Percentiles rank a stretch among this genome's conserved stretches.
Evolutionary conservation across 2,888 invertebrate genomes (phyloP).

Genomic region (Drosophila nr. medialis): DNA sequence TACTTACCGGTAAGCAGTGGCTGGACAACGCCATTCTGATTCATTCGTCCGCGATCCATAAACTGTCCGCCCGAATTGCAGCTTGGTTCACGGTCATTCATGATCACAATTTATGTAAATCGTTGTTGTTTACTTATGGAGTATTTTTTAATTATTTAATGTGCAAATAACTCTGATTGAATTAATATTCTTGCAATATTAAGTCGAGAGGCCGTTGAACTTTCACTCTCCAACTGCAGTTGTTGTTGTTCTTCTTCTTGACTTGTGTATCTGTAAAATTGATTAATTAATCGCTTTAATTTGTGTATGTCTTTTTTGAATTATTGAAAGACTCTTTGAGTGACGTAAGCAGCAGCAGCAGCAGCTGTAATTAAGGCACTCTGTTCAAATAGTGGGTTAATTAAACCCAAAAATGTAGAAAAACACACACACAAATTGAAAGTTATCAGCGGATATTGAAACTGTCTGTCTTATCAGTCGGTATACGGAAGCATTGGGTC

Average conservation of each 20-base stretch:
- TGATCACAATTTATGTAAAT: conserved; percentile 52
- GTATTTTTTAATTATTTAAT: conserved; percentile 6
- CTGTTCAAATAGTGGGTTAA: conserved; percentile 21
- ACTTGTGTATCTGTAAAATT: conserved; percentile 37
- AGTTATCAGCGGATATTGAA: neutral
- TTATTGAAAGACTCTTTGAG: conserved; percentile 11
- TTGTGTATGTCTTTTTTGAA: neutral
- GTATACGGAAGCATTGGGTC: conserved; percentile 24
- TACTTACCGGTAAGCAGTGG: conserved; percentile 94
- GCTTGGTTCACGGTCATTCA: conserved; percentile 83
- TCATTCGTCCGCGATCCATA: conserved; percentile 83
- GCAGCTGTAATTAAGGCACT: neutral
- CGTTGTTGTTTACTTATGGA: conserved; percentile 20
- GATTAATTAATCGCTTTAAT: conserved; percentile 13
- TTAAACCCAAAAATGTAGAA: conserved; percentile 1
- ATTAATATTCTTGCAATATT: conserved; percentile 29
- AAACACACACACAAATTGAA: neutral
- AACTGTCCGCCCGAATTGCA: conserved; percentile 80
- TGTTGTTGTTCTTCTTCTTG: conserved; percentile 1
- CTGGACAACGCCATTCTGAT: conserved; percentile 89
- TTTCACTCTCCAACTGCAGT: neutral
- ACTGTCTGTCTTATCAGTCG: conserved; percentile 31
- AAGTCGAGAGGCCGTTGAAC: conserved; percentile 32
- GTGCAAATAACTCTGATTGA: conserved; percentile 24
- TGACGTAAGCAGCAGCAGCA: conserved; percentile 38